Conservation (phyloP, 2,888 invertebrate species). For the Dolomedes plantarius region DNA sequence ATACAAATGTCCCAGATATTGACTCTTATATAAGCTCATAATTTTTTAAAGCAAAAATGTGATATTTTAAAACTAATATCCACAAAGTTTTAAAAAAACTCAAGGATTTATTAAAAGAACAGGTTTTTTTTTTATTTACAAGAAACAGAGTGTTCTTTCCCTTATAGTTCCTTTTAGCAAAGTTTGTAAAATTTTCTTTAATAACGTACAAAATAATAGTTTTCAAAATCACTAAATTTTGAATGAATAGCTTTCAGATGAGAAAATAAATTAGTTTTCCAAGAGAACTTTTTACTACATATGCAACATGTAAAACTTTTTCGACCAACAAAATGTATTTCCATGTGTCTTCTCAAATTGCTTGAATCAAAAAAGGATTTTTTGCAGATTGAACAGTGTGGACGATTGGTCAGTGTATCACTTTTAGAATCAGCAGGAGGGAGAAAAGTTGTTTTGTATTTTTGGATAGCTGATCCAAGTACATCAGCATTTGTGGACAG, state of each 20-base stretch:
- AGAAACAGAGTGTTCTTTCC: too few species aligned
- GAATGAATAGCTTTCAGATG: slow-evolving; percentile 3
- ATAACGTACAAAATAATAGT: background rate
- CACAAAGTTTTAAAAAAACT: too few species aligned
- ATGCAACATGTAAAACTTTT: slow-evolving; percentile 39
- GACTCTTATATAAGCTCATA: too few species aligned
- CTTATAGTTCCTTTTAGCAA: too few species aligned
- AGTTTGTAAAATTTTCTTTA: too few species aligned
- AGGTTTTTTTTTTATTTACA: too few species aligned
- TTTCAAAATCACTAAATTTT: background rate
- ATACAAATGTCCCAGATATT: too few species aligned
- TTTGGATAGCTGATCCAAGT: background rate
- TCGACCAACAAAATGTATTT: slow-evolving; percentile 44
- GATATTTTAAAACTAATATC: too few species aligned
- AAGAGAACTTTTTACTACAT: slow-evolving; percentile 9
- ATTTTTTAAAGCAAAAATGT: too few species aligned
- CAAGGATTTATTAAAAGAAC: too few species aligned
- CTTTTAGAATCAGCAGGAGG: background rate
- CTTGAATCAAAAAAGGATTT: slow-evolving; percentile 48
- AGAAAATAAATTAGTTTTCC: background rate
- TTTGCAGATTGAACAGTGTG: slow-evolving; percentile 31
- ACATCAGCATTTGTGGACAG: too few species aligned
- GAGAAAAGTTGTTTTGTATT: background rate
- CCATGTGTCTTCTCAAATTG: slow-evolving; percentile 61
- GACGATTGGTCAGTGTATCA: too few species aligned